Percentiles rank a stretch among this genome's conserved stretches.
Conservation (phyloP, 2,113 vertebrate species). For the Nyctibius bracteatus region DNA sequence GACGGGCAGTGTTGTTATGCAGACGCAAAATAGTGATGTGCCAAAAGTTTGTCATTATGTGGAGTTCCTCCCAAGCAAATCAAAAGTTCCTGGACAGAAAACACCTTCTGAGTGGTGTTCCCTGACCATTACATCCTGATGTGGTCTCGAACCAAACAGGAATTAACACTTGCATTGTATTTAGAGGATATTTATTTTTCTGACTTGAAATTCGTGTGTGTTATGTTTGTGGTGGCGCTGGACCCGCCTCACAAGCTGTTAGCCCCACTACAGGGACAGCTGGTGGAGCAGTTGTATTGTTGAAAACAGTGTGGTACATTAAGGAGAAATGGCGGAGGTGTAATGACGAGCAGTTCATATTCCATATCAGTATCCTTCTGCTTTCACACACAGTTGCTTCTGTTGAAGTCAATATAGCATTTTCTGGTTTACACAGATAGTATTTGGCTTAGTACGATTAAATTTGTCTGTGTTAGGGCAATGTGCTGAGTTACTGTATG, state of each 20-base stretch:
- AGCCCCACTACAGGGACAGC: not conserved
- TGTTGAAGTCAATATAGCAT: not conserved
- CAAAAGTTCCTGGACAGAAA: not conserved
- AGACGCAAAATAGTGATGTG: not conserved
- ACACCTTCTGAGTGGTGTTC: not conserved
- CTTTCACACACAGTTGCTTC: not conserved
- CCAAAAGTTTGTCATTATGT: not conserved
- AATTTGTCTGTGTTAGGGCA: not conserved
- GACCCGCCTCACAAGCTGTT: not conserved
- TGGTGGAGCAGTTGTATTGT: not conserved
- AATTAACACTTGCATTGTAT: not conserved
- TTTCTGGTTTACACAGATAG: not conserved
- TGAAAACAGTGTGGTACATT: not conserved
- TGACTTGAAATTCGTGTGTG: not conserved
- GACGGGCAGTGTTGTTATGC: not conserved
- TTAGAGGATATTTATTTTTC: not conserved
- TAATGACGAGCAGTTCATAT: not conserved
- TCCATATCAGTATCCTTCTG: not conserved
- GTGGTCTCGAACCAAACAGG: not conserved
- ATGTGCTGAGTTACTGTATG: not conserved
- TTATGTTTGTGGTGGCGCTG: not conserved
- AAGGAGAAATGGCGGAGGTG: not conserved
- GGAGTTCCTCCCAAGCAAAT: not conserved
- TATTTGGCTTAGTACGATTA: not conserved
- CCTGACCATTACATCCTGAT: not conserved